These are phyloP conservation scores for Sebastes taczanowskii DNA, from an alignment of 2,797 vertebrate species.

Conservation along the genomic window DNA sequence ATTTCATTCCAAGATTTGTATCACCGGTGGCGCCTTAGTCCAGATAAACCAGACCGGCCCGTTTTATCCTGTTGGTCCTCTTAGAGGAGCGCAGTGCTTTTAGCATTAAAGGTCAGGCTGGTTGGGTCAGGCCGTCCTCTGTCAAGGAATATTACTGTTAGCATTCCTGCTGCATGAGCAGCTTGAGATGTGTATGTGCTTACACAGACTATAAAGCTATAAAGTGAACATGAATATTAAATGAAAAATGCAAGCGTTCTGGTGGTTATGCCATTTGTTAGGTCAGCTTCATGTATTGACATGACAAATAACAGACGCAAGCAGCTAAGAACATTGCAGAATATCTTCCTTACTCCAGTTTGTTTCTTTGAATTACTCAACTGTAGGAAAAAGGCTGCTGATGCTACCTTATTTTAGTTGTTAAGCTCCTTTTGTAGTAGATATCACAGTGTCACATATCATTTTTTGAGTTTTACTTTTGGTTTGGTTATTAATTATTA, in stretches of 20 bases:
- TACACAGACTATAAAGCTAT: constrained; percentile 11
- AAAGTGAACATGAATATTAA: constrained; percentile 14
- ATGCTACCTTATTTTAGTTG: neutral
- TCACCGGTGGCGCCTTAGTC: constrained; percentile 8
- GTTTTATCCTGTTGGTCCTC: constrained; percentile 39
- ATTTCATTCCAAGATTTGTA: constrained; percentile 40
- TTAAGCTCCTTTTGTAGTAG: neutral
- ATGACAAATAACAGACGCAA: constrained; percentile 1
- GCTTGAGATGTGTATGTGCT: constrained; percentile 28
- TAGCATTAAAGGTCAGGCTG: constrained; percentile 66
- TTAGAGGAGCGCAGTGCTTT: constrained; percentile 42
- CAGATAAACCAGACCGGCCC: constrained; percentile 27
- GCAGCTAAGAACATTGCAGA: neutral
- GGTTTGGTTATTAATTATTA: neutral
- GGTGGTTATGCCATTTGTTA: neutral
- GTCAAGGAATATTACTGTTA: constrained; percentile 71
- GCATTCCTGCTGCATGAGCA: constrained; percentile 64
- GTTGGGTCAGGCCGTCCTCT: constrained; percentile 58
- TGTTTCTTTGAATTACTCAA: neutral
- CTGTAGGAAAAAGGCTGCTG: neutral
- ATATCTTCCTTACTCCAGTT: neutral
- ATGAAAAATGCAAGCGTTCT: neutral
- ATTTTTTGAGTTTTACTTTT: neutral
- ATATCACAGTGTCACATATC: neutral
- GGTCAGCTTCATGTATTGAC: constrained; percentile 6